These are phyloP conservation scores for Champsocephalus gunnari DNA, from an alignment of 2,797 vertebrate genomes.

Conservation along the genomic window DNA sequence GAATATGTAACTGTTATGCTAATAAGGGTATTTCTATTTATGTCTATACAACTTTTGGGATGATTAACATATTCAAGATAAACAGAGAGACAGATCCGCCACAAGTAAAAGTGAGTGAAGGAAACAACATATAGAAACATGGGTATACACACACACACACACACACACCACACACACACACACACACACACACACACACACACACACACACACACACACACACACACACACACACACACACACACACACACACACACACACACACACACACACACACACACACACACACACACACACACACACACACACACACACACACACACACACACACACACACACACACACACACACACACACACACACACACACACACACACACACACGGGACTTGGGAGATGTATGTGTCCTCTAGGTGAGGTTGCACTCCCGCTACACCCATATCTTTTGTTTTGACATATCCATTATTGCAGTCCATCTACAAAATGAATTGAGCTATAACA, in stretches of 20 bases:
- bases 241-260: constrained; percentile 11
- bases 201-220: constrained; percentile 11
- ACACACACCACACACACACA: constrained; percentile 10
- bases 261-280: constrained; percentile 8
- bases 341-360: background rate
- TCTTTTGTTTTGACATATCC: constrained; percentile 45
- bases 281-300: constrained; percentile 12
- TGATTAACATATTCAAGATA: background rate
- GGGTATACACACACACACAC: background rate
- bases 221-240: constrained; percentile 11
- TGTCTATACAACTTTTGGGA: background rate
- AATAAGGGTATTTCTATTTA: background rate
- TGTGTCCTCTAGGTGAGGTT: constrained; percentile 46
- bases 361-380: background rate
- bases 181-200: constrained; percentile 11
- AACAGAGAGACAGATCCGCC: constrained; percentile 1
- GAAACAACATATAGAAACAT: background rate
- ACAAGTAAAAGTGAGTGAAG: background rate
- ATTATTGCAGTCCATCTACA: constrained; percentile 49
- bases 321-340: background rate
- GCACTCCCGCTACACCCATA: constrained; percentile 9
- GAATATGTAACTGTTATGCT: background rate
- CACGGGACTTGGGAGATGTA: constrained; percentile 1
- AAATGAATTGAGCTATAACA: constrained; percentile 56
- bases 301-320: constrained; percentile 2